These are phyloP conservation scores for Drosophila hamatofila DNA, from an alignment of 2,888 invertebrate genomes.

Conservation along the genomic window DNA sequence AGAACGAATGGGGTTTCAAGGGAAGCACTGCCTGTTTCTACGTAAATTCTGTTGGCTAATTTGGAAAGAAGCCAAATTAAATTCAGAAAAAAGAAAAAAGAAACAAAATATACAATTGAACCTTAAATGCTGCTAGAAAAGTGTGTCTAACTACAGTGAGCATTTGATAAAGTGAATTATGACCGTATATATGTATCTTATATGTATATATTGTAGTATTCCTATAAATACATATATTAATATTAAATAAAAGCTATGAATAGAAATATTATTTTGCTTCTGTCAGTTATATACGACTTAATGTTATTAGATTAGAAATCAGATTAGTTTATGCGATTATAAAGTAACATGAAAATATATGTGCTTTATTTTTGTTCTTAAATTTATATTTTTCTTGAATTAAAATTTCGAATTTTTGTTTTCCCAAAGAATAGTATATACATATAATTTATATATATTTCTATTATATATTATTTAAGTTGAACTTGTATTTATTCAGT, in stretches of 20 bases:
- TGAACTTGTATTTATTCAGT: slow-evolving; percentile 19
- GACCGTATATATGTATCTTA: neutral
- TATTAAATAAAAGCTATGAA: neutral
- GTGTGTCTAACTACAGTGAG: slow-evolving; percentile 52
- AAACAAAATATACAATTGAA: slow-evolving; percentile 45
- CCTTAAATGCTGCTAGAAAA: slow-evolving; percentile 34
- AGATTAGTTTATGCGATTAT: neutral
- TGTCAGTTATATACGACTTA: neutral
- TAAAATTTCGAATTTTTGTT: neutral
- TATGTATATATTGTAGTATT: neutral
- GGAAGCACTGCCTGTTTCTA: slow-evolving; percentile 43
- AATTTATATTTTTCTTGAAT: too few relatives aligned
- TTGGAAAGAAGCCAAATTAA: slow-evolving; percentile 69
- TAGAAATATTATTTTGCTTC: neutral
- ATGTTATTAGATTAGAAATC: neutral
- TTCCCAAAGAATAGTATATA: neutral
- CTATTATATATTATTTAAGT: neutral
- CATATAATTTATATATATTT: neutral
- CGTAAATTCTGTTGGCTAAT: slow-evolving; percentile 71
- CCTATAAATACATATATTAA: neutral
- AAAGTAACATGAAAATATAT: neutral
- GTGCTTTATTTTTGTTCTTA: neutral
- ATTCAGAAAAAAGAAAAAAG: slow-evolving; percentile 39
- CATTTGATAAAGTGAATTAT: slow-evolving; percentile 33
- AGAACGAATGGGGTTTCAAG: slow-evolving; percentile 2